Percentiles rank a stretch among this genome's conserved stretches.
These are phyloP conservation scores for Cavia aperea DNA, from an alignment of 2,113 vertebrate genomes.

Conservation along the genomic window DNA sequence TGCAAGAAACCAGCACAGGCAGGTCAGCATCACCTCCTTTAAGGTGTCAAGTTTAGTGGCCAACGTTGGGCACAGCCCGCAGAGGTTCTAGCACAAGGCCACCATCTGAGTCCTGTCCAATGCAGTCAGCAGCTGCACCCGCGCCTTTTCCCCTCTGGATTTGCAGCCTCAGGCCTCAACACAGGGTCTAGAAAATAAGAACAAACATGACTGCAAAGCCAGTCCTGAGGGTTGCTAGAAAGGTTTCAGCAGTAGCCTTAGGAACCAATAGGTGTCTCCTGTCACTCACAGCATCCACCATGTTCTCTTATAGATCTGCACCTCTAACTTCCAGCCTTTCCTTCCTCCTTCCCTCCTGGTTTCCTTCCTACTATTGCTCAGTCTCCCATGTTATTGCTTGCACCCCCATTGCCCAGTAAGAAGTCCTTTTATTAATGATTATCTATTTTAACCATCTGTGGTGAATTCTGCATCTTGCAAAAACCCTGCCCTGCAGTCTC, in stretches of 20 bases:
- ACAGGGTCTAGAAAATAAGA: neutral
- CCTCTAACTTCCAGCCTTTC: neutral
- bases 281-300: too few relatives aligned
- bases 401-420: neutral
- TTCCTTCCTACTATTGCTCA: neutral
- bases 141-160: neutral
- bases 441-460: neutral
- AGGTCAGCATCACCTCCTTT: neutral
- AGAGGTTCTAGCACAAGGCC: neutral
- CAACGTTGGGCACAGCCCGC: neutral
- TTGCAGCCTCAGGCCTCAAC: neutral
- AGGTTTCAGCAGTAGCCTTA: neutral
- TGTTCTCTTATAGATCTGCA: neutral
- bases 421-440: neutral
- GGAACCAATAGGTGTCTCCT: neutral
- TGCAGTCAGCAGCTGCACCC: neutral
- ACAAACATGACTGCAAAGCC: neutral
- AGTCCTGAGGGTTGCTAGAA: neutral
- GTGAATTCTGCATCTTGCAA: neutral
- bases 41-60: neutral
- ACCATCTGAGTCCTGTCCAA: neutral
- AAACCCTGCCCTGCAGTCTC: neutral
- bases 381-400: neutral
- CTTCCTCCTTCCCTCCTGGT: fast-evolving
- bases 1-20: neutral